Conservation (phyloP, 2,797 vertebrate species). For the Bradypus variegatus region DNA sequence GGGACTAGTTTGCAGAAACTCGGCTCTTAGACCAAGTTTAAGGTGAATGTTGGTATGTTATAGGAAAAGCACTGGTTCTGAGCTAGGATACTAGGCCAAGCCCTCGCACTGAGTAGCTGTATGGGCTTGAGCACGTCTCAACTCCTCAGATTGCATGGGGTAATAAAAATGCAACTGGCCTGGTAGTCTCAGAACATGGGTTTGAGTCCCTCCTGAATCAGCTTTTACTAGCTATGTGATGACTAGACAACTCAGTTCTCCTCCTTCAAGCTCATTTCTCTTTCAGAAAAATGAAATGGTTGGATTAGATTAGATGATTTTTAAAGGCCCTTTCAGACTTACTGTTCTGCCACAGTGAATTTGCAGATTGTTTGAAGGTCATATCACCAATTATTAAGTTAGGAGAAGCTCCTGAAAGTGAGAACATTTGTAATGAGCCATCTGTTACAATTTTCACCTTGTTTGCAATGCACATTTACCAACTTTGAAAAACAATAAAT, state of each 20-base stretch:
- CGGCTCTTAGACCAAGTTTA: constrained; percentile 30
- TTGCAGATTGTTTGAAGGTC: background rate
- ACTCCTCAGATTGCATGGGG: background rate
- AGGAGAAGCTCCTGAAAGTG: background rate
- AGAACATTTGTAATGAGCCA: constrained; percentile 12
- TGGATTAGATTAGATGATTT: background rate
- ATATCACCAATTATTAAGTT: background rate
- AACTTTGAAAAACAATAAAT: constrained; percentile 15
- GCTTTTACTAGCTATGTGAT: constrained; percentile 6
- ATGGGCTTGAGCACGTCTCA: constrained; percentile 15
- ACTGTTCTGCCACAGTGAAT: background rate
- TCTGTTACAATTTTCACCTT: constrained; percentile 11
- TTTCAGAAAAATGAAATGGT: constrained; percentile 20
- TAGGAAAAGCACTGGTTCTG: background rate
- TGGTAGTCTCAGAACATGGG: background rate
- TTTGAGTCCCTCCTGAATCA: background rate
- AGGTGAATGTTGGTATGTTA: constrained; percentile 7
- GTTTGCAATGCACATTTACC: background rate
- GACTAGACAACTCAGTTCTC: background rate
- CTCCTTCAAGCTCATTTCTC: background rate
- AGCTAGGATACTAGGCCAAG: background rate
- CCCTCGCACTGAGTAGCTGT: constrained; percentile 4
- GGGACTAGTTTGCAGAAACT: constrained; percentile 29
- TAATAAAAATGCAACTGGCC: background rate
- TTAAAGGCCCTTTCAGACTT: background rate